Conservation (phyloP, 2,113 vertebrate genomes). For the Pterocles burchelli region DNA sequence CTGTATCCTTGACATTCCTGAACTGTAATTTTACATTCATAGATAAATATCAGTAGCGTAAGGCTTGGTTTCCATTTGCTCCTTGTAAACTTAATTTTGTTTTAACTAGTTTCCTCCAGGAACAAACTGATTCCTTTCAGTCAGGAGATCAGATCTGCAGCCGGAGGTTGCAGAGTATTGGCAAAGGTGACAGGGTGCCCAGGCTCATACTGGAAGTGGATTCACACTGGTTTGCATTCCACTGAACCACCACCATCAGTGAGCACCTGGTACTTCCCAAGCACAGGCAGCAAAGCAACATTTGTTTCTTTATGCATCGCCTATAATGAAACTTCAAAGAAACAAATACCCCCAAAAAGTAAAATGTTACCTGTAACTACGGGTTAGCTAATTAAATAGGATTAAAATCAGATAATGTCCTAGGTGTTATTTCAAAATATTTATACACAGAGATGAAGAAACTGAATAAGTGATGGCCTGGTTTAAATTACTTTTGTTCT, state of each 20-base stretch:
- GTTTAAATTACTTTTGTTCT: neutral
- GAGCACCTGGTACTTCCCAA: neutral
- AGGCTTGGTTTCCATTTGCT: neutral
- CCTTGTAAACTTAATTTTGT: neutral
- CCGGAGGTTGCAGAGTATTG: neutral
- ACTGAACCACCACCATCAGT: neutral
- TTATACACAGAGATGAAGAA: neutral
- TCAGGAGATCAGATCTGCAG: neutral
- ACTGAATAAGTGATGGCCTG: neutral
- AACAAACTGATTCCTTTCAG: neutral
- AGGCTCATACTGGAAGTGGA: neutral
- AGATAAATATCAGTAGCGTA: neutral
- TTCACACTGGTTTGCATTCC: accelerated
- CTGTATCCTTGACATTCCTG: neutral
- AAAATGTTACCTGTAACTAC: neutral
- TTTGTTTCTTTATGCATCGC: neutral
- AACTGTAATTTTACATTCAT: neutral
- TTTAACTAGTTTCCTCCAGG: neutral
- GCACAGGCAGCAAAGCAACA: neutral
- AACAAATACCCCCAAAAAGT: neutral
- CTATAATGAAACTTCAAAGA: neutral
- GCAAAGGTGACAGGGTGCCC: neutral
- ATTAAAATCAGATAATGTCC: neutral
- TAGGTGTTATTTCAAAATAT: neutral
- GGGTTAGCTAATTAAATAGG: neutral